A percentile compares a stretch with the other conserved stretches of the same genome.
These are phyloP conservation scores for Setophaga coronata DNA, from an alignment of 2,113 vertebrate genomes.

Conservation along the genomic window DNA sequence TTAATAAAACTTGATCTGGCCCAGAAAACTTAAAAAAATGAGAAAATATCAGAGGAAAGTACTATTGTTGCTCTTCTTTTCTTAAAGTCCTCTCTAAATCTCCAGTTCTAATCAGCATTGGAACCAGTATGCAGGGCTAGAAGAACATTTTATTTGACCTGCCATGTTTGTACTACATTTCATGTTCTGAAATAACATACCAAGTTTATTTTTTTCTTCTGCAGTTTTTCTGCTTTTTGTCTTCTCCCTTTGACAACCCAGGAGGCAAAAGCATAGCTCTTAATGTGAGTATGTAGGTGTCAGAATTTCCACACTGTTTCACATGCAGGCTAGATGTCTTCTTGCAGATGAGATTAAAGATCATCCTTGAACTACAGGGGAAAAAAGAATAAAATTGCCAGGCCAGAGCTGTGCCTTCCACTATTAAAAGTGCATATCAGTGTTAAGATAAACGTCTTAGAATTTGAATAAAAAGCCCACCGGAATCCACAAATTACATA, in stretches of 20 bases:
- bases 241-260: neutral
- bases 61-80: neutral
- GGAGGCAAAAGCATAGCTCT: neutral
- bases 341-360: neutral
- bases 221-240: neutral
- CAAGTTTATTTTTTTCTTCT: neutral
- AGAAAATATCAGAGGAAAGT: neutral
- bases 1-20: neutral
- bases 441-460: neutral
- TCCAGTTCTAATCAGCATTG: neutral
- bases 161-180: neutral
- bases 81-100: neutral
- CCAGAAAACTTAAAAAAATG: neutral
- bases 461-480: neutral
- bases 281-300: neutral
- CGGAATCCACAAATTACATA: neutral
- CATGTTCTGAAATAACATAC: neutral
- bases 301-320: neutral
- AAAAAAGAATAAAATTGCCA: accelerated
- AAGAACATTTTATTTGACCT: neutral
- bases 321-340: neutral
- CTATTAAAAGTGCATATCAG: neutral
- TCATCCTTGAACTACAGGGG: neutral
- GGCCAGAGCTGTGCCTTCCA: neutral
- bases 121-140: neutral